Base-by-base conservation (phyloP, 1,140 invertebrate species). In the Tetramorium alpestre region DNA sequence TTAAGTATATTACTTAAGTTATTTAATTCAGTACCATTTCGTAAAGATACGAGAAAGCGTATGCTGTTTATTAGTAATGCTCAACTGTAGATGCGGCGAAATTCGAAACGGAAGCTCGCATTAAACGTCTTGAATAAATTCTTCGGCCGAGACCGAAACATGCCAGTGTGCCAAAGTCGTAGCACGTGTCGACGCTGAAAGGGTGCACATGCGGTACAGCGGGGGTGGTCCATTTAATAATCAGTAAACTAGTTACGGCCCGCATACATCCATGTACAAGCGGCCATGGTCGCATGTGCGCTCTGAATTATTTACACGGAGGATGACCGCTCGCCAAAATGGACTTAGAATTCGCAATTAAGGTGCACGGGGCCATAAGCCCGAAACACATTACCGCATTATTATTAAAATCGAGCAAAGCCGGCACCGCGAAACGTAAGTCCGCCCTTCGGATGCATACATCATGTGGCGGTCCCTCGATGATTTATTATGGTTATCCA, bases 331-430 rank as follows among this genome's bases (percentile, higher is more conserved):
- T 84, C 91, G 84, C 85, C 89, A 90, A 91, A 92, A 90, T 91
- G 87, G 82, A 90, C 89, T 91, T 91, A 91, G 87, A 92, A 92
- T 92, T 92, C 88, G 81, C 89, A 85, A 92, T 91, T 92, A 91
- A 80, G 86, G 76, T 88, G 82, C 69, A 90, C 89, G 62, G 77
- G 72, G 51, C 87, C 88, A 88, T 91, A 90, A 92, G 81, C 80
- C 77, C 87, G 87, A 86, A 86, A 91, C 90, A 81, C 91, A 89
- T 89, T 88, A 91, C 85, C 86, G 44, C 87, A 87, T 90, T 90
- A 92, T 92, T 88, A 91, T 89, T 90, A 91, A 91, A 89, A 91
- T 87, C 85, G 86, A 75, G 81, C 75, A 88, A 85, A 91, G 85
- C 81, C 89, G 70, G 75, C 88, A 67, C 56, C 84, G 65, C 64